phyloP scores from a whole-genome alignment of 1,140 invertebrate species.

The Spodoptera frugiperda region DNA sequence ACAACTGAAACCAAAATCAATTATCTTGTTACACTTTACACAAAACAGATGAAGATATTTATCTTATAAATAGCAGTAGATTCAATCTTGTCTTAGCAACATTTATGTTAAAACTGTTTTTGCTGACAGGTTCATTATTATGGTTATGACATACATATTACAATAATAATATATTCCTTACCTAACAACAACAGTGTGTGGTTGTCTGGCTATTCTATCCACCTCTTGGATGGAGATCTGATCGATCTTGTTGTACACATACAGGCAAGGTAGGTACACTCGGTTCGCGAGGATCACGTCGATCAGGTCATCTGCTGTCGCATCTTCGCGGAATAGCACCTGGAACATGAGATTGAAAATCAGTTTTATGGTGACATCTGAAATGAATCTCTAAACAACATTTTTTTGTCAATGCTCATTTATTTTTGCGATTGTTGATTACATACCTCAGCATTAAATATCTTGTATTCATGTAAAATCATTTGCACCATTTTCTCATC shows the following conservation, averaged over 20 bases:
- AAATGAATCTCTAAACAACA: neutral
- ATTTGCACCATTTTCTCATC: slow-evolving; percentile 99
- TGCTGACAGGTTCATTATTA: too few species aligned
- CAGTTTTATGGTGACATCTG: neutral
- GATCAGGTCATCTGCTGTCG: slow-evolving; percentile 98
- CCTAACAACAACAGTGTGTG: slow-evolving; percentile 98
- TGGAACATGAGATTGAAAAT: slow-evolving; percentile 44
- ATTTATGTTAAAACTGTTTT: too few species aligned
- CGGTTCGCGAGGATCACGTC: slow-evolving; percentile 99
- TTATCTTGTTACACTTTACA: neutral
- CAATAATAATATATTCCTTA: too few species aligned
- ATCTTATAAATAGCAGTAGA: too few species aligned
- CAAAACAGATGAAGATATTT: too few species aligned
- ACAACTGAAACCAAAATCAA: slow-evolving; percentile 90
- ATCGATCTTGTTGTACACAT: slow-evolving; percentile 99
- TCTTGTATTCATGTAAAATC: slow-evolving; percentile 99
- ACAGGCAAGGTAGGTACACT: slow-evolving; percentile 98
- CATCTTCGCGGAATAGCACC: slow-evolving; percentile 98
- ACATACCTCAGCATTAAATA: slow-evolving; percentile 97
- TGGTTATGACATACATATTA: too few species aligned
- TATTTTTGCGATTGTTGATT: neutral
- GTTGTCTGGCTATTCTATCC: slow-evolving; percentile 96
- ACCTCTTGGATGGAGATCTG: slow-evolving; percentile 99
- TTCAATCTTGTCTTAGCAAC: too few species aligned
- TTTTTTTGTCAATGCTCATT: slow-evolving; percentile 1